Evolutionary conservation across 53 echinoderm and acorn worm species (phyloP), one percentile per base, ranked within the genome.

Genomic region (Stichopus horrens): DNA sequence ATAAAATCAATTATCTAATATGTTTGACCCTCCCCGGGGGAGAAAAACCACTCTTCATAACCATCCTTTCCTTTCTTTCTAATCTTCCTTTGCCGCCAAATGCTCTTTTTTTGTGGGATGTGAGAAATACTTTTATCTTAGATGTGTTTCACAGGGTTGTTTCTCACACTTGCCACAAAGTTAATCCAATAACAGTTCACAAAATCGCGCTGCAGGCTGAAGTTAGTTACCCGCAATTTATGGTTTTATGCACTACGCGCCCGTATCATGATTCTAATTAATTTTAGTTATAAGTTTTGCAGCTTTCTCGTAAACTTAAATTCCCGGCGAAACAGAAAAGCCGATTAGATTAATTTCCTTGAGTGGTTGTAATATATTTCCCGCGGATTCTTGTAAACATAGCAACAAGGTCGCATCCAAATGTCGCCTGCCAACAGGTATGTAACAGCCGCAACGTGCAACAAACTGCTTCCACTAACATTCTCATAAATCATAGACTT

Each of bases 341-440:
- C 86, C 86, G 86, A 86, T 86, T 86, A 86, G 86, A 67, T 86
- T 86, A 86, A 86, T 86, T 86, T 86, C 57, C 86, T 68, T 86
- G 86, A 86, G 86, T 86, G 86, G 13, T 67, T 86, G 71, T 86
- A 86, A 86, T 86, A 86, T 67, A 86, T 86, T 86, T 86, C 86
- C 65, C 71, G 86, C 51, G 86, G 86, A 51, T 86, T 66, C 23
- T 65, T 86, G 81, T 81, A 81, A 81, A 81, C 81, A 81, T 81
- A 81, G 81, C 81, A 81, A 81, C 81, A 81, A 81, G 81, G 81
- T 81, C 81, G 58, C 58, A 81, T 58, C 54, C 57, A 56, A 37
- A 81, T 6, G 58, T 57, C 81, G 81, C 58, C 58, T 56, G 81
- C 81, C 81, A 81, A 81, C 81, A 81, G 81, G 81, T 81, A 16